Percentiles rank a stretch among this genome's conserved stretches.
These are phyloP conservation scores for Astreopora myriophthalma DNA, from an alignment of 64 coral and sea anemone species.

Conservation along the genomic window DNA sequence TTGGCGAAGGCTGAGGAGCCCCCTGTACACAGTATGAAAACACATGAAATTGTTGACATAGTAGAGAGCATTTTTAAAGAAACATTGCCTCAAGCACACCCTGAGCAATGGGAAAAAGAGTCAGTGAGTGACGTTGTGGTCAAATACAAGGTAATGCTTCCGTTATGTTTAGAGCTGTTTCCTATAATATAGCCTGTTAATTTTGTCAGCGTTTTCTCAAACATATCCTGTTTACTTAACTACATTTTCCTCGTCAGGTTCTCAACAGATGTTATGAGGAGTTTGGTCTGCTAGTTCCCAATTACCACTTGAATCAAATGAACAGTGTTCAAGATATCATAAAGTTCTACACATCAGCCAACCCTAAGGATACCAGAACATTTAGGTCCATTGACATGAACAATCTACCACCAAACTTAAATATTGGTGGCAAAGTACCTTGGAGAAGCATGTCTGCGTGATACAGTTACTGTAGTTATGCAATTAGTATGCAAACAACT, in stretches of 20 bases:
- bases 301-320: slow-evolving; percentile 47
- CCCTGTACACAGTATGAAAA: slow-evolving; percentile 55
- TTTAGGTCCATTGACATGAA: slow-evolving; percentile 81
- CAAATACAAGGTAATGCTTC: slow-evolving; percentile 63
- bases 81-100: slow-evolving; percentile 10
- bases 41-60: slow-evolving; percentile 62
- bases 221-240: background rate
- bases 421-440: slow-evolving; percentile 78
- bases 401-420: slow-evolving; percentile 79
- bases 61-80: slow-evolving; percentile 59
- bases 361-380: slow-evolving; percentile 70
- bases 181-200: no score
- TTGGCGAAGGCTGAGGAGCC: slow-evolving; percentile 38
- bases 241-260: slow-evolving; percentile 27
- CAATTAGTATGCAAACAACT: no score
- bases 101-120: background rate
- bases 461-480: background rate
- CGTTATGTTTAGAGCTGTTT: background rate
- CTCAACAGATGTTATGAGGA: slow-evolving; percentile 70
- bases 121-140: slow-evolving; percentile 37
- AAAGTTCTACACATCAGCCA: slow-evolving; percentile 55
- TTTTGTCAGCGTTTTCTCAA: background rate
- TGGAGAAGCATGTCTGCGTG: background rate
- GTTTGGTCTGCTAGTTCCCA: slow-evolving; percentile 77
- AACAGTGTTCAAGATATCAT: slow-evolving; percentile 57